phyloP scores from a whole-genome alignment of 2,888 invertebrate genomes.

The Thysanoteuthis rhombus region DNA sequence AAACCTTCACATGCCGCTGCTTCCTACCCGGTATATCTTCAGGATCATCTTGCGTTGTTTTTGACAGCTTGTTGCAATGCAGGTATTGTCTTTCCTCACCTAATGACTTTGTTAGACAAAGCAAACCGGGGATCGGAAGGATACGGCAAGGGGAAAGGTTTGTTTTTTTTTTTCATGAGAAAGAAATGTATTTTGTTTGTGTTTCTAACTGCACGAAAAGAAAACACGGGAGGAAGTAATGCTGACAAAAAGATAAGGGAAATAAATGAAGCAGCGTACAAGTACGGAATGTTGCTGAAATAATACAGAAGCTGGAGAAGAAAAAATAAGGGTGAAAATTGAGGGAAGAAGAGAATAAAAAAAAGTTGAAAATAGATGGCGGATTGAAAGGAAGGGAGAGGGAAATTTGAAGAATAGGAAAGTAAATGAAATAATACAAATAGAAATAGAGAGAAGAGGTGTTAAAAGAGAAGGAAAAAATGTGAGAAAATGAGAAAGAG shows the following conservation, averaged over 20 bases:
- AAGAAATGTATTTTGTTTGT: not conserved
- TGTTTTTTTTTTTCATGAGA: not conserved
- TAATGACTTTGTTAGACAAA: not conserved
- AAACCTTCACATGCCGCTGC: not conserved
- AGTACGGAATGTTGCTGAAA: not conserved
- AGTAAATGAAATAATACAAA: too few relatives aligned
- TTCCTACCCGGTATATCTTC: conserved; percentile 12
- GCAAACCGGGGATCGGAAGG: not conserved
- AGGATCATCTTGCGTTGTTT: conserved; percentile 12
- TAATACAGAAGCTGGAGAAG: not conserved
- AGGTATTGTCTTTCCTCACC: not conserved
- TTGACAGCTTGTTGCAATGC: conserved; percentile 12
- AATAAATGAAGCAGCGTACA: not conserved
- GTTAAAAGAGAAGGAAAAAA: too few relatives aligned
- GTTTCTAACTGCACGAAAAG: not conserved
- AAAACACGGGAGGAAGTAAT: not conserved
- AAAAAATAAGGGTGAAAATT: not conserved
- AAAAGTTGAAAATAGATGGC: not conserved
- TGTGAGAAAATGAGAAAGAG: too few relatives aligned
- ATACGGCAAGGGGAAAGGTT: not conserved
- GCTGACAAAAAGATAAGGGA: not conserved
- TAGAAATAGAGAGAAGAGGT: too few relatives aligned
- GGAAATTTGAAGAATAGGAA: too few relatives aligned
- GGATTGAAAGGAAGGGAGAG: too few relatives aligned
- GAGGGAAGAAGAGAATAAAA: not conserved